Conservation (phyloP, 2,797 vertebrate genomes). For the Peromyscus eremicus region DNA sequence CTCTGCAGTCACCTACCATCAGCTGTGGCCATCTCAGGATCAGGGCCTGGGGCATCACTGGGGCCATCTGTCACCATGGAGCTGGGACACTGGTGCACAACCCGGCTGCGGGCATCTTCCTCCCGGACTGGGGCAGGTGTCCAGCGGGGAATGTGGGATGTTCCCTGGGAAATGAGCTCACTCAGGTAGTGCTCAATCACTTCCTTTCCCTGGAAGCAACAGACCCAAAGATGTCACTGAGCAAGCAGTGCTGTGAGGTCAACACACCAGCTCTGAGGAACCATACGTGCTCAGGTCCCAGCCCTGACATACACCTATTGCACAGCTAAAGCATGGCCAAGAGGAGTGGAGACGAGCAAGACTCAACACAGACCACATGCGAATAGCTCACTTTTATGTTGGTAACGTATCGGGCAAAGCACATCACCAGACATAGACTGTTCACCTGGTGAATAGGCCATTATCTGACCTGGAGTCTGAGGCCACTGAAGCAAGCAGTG, state of each 20-base stretch:
- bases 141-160: slow-evolving; percentile 90
- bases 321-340: neutral
- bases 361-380: rapidly evolving
- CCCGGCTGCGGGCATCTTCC: neutral
- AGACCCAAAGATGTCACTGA: slow-evolving; percentile 16
- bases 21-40: slow-evolving; percentile 58
- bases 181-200: slow-evolving; percentile 92
- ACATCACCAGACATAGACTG: neutral
- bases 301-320: rapidly evolving
- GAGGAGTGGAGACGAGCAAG: neutral
- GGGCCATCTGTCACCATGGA: neutral
- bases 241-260: neutral
- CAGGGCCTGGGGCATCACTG: neutral
- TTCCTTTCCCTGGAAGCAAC: slow-evolving; percentile 90
- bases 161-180: slow-evolving; percentile 90
- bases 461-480: neutral
- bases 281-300: no score
- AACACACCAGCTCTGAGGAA: neutral
- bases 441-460: neutral
- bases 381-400: neutral
- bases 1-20: slow-evolving; percentile 85
- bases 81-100: rapidly evolving
- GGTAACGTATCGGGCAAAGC: neutral
- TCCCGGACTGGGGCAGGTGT: slow-evolving; percentile 41
- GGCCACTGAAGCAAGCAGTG: neutral